Base-by-base conservation (phyloP, 2,888 invertebrate genomes). In the Hylaea fasciaria region DNA sequence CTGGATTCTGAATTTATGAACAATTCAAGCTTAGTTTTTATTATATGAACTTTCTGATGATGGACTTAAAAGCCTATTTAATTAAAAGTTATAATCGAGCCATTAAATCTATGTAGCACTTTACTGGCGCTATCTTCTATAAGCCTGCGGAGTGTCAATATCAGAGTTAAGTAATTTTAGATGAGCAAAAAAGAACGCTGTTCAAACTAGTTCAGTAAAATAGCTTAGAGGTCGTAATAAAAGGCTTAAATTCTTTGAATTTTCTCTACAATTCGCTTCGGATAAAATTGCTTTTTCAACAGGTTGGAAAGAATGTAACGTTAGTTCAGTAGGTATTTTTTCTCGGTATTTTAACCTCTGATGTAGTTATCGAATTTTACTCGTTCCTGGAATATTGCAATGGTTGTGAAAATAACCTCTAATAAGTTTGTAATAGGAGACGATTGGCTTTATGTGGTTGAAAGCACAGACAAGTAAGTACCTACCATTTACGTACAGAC, bases 51-150 rank as follows among this genome's bases (percentile, higher is more conserved):
- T 43, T n/a, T 10, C 2, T 10, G 37, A n/a, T n/a, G 1, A 12
- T 3, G 35, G 14, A 51, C 46, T 22, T 22, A 46, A 51, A 57
- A 46, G 46, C 45, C 40, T 46, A 17, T 17, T 51, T 46, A 8
- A 57, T 51, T 51, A 51, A 40, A 46, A 0, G 40, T 57, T 51
- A 48, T 50, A 45, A 45, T 40, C 11, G 10, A 39, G 9, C 13
- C 46, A 41, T 41, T 47, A 35, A 49, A 17, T 48, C 37, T 37
- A 56, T 49, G 12, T 39, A 49, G 43, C 43, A n/a, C 2, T 52
- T 49, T 43, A 55, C 48, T 43, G 0, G 10, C 11, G 13, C 29
- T 22, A 44, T 48, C 41, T 35, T 43, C 43, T 49, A 49, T 44
- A 28, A 29, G 12, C 41, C 12, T 10, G 22, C 17, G 43, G 43